Percentiles rank a stretch among this genome's conserved stretches.
Conservation (phyloP, 2,888 invertebrate species). For the Linnaemya vulpina region DNA sequence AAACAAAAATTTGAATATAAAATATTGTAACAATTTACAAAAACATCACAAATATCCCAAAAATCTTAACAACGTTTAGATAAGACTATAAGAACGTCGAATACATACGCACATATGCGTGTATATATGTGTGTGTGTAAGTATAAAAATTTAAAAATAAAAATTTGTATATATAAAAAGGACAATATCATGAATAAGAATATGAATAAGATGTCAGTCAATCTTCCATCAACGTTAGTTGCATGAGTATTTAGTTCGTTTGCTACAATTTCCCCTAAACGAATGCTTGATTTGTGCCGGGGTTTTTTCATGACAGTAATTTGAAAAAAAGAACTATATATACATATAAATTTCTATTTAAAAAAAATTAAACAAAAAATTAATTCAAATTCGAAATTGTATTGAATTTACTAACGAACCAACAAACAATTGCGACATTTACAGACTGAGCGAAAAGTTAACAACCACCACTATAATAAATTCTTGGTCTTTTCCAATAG, state of each 20-base stretch:
- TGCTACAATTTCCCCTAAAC: slow-evolving; percentile 43
- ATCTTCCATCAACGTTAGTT: slow-evolving; percentile 37
- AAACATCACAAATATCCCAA: slow-evolving; percentile 15
- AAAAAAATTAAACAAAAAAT: slow-evolving; percentile 8
- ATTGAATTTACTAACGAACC: slow-evolving; percentile 69
- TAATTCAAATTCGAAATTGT: slow-evolving; percentile 66
- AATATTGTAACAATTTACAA: slow-evolving; percentile 64
- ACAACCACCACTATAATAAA: slow-evolving; percentile 66
- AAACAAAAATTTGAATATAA: slow-evolving; percentile 71
- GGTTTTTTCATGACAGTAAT: slow-evolving; percentile 25
- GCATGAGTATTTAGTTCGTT: slow-evolving; percentile 39
- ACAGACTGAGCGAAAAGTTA: slow-evolving; percentile 56
- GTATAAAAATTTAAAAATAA: background rate
- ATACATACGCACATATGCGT: background rate
- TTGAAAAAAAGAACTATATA: too few relatives aligned
- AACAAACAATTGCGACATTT: slow-evolving; percentile 63
- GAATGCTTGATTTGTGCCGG: slow-evolving; percentile 37
- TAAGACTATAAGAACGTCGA: background rate
- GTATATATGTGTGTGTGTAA: background rate
- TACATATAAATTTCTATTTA: too few relatives aligned
- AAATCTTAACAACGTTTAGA: slow-evolving; percentile 25
- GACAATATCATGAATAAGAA: background rate
- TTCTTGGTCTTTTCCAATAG: slow-evolving; percentile 4
- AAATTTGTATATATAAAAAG: background rate
- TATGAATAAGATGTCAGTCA: slow-evolving; percentile 61